A percentile compares a stretch with the other conserved stretches of the same genome.
phyloP scores from a whole-genome alignment of 2,113 vertebrate species.

The Ammodytes marinus region DNA sequence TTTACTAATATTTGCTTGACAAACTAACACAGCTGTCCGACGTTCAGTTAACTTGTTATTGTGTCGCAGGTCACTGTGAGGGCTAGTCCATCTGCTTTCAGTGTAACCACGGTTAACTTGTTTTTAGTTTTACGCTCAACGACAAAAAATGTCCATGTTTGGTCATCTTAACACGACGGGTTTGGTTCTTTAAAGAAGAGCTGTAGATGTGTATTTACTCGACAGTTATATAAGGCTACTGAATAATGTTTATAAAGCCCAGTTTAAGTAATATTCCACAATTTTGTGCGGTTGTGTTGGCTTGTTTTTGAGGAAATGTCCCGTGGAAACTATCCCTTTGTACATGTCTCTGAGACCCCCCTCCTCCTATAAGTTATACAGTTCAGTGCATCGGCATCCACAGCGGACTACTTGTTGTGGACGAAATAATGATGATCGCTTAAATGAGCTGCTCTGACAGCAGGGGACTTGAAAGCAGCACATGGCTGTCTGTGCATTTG shows the following conservation, averaged over 20 bases:
- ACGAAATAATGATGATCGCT: neutral
- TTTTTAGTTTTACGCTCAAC: constrained; percentile 4
- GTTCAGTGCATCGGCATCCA: neutral
- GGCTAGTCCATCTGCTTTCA: neutral
- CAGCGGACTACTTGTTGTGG: no score
- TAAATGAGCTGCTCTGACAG: neutral
- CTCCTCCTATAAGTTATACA: no score
- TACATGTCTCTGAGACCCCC: neutral
- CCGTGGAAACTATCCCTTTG: neutral
- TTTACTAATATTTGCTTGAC: neutral
- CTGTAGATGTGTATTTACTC: neutral
- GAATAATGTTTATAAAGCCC: no score
- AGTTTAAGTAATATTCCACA: fast-evolving
- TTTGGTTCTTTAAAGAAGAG: neutral
- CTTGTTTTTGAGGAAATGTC: constrained; percentile 7
- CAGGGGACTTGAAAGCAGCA: neutral
- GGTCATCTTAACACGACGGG: constrained; percentile 43
- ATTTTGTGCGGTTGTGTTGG: neutral
- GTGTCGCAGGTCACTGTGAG: neutral
- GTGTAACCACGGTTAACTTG: constrained; percentile 23
- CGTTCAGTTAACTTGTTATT: neutral
- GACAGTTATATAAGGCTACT: fast-evolving
- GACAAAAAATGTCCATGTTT: constrained; percentile 51
- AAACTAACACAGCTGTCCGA: neutral
- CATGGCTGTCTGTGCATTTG: neutral